phyloP scores from a whole-genome alignment of 2,888 invertebrate species.

The Willowsia nigromaculata region DNA sequence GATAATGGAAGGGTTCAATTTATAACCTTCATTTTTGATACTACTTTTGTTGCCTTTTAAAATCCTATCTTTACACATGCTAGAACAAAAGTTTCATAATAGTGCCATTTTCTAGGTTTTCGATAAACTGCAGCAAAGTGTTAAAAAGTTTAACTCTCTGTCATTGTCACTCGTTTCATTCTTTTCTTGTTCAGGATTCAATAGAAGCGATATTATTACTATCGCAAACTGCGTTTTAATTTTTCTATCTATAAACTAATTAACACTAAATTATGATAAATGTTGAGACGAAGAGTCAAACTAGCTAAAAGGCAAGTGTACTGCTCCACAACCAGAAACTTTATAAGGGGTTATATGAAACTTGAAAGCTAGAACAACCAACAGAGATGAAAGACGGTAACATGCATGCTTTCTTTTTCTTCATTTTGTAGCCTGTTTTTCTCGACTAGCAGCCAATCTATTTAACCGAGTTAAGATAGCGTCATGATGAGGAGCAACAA shows the following conservation, averaged over 20 bases:
- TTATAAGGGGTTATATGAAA: too few species aligned
- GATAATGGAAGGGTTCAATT: background rate
- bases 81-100: background rate
- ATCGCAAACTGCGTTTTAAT: too few species aligned
- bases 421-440: too few species aligned
- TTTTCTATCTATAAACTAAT: too few species aligned
- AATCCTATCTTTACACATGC: background rate
- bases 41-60: background rate
- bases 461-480: background rate
- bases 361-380: too few species aligned
- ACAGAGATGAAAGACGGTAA: background rate
- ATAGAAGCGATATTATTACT: background rate
- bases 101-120: background rate
- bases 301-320: too few species aligned
- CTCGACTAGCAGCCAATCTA: background rate
- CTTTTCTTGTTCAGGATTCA: background rate
- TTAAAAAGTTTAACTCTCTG: slow-evolving; percentile 20
- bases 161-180: background rate
- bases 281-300: too few species aligned
- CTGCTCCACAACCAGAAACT: too few species aligned
- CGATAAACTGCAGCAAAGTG: background rate
- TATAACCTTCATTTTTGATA: background rate
- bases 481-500: background rate
- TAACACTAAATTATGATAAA: background rate
- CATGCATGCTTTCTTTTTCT: background rate